phyloP scores from a whole-genome alignment of 2,113 vertebrate species.

The Hippocampus abdominalis region DNA sequence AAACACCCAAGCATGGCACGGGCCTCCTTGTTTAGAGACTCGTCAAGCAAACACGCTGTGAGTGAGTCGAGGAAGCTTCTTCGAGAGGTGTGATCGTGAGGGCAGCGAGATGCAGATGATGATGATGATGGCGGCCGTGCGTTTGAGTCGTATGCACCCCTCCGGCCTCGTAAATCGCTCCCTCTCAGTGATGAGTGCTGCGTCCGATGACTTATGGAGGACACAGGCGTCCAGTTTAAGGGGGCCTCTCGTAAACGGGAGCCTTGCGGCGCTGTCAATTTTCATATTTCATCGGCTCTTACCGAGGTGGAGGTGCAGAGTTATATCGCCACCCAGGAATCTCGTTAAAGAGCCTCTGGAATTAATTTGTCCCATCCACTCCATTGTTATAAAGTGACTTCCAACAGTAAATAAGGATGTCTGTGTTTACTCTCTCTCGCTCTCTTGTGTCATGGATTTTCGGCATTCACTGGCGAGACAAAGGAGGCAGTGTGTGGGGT shows the following conservation, averaged over 20 bases:
- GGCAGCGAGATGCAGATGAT: constrained; percentile 41
- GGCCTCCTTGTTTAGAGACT: neutral
- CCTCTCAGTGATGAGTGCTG: constrained; percentile 62
- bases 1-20: constrained; percentile 3
- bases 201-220: constrained; percentile 67
- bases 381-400: constrained; percentile 4
- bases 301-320: constrained; percentile 58
- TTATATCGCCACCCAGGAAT: constrained; percentile 47
- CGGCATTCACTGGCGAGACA: neutral
- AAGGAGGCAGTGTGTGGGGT: neutral
- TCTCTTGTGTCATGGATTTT: neutral
- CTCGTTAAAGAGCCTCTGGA: constrained; percentile 52
- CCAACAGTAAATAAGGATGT: constrained; percentile 1
- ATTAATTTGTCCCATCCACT: neutral
- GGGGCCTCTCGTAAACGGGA: constrained; percentile 68
- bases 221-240: constrained; percentile 64
- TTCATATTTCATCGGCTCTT: constrained; percentile 71
- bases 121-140: constrained; percentile 10
- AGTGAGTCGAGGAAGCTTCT: constrained; percentile 64
- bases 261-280: constrained; percentile 61
- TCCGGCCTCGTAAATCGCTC: constrained; percentile 68
- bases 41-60: constrained; percentile 46
- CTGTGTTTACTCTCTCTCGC: too few relatives aligned
- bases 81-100: constrained; percentile 36
- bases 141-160: constrained; percentile 56